Evolutionary conservation across 1,140 invertebrate genomes (phyloP).

Genomic region (Macrotrachela quadricornifera): DNA sequence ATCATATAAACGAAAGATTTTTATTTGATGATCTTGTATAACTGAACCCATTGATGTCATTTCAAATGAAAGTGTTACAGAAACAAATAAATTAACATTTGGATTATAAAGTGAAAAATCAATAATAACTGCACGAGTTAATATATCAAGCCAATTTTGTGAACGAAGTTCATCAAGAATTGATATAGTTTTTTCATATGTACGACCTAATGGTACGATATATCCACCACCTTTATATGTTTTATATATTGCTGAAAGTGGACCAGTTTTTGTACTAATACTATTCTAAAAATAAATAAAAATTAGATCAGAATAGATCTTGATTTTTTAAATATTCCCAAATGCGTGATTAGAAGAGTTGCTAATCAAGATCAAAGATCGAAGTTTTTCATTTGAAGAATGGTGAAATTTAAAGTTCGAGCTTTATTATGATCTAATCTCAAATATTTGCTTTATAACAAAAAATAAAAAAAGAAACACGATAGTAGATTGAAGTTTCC

Average conservation of each 20-base stretch:
- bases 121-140: slow-evolving; percentile 11
- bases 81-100: slow-evolving; percentile 13
- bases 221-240: slow-evolving; percentile 22
- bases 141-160: slow-evolving; percentile 12
- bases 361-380: too few species aligned
- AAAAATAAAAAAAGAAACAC: too few species aligned
- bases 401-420: too few species aligned
- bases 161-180: slow-evolving; percentile 9
- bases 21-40: slow-evolving; percentile 11
- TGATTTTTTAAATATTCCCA: too few species aligned
- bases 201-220: slow-evolving; percentile 12
- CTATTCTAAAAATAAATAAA: background rate
- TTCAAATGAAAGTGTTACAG: slow-evolving; percentile 12
- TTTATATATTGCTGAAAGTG: slow-evolving; percentile 9
- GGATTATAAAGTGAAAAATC: slow-evolving; percentile 14
- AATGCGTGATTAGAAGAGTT: too few species aligned
- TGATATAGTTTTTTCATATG: slow-evolving; percentile 2
- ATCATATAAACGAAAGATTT: slow-evolving; percentile 26
- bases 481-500: too few species aligned
- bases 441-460: too few species aligned
- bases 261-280: slow-evolving; percentile 2
- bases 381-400: too few species aligned
- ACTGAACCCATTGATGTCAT: slow-evolving; percentile 14
- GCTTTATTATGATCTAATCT: too few species aligned
- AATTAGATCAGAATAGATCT: too few species aligned